Evolutionary conservation across 2,888 invertebrate species (phyloP).

Genomic region (Nephrocerus scutellatus): DNA sequence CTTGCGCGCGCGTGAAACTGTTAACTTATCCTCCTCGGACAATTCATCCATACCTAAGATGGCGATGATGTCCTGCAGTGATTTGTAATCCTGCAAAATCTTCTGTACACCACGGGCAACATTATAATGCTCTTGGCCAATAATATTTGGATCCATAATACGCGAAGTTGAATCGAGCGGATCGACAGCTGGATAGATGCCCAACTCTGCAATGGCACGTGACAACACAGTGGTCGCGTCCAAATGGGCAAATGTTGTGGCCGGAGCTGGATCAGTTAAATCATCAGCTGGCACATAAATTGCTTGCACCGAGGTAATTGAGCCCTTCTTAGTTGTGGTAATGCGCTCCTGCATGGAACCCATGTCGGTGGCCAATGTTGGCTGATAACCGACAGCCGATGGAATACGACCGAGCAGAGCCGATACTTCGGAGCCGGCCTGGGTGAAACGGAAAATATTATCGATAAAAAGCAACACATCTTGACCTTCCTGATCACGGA

Average conservation of each 20-base stretch:
- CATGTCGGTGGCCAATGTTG: slow-evolving; percentile 93
- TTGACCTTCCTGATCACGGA: slow-evolving; percentile 90
- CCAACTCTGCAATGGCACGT: slow-evolving; percentile 85
- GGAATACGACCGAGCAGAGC: slow-evolving; percentile 92
- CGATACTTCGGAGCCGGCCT: slow-evolving; percentile 84
- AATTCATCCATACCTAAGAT: slow-evolving; percentile 92
- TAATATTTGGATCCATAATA: slow-evolving; percentile 89
- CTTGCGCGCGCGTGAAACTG: slow-evolving; percentile 88
- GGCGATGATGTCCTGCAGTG: slow-evolving; percentile 82
- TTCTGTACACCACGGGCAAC: slow-evolving; percentile 87
- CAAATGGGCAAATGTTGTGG: slow-evolving; percentile 93
- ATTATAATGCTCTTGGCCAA: slow-evolving; percentile 82
- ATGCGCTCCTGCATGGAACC: slow-evolving; percentile 95
- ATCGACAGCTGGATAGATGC: slow-evolving; percentile 91
- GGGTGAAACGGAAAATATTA: slow-evolving; percentile 92
- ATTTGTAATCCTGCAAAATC: slow-evolving; percentile 77
- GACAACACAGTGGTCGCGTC: slow-evolving; percentile 92
- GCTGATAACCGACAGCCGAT: slow-evolving; percentile 91
- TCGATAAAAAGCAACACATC: slow-evolving; percentile 92
- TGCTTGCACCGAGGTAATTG: slow-evolving; percentile 92
- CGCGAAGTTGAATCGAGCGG: slow-evolving; percentile 89
- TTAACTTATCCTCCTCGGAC: slow-evolving; percentile 91
- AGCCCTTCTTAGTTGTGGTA: slow-evolving; percentile 90
- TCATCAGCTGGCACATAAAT: slow-evolving; percentile 94
- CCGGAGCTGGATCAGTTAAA: slow-evolving; percentile 92